phyloP scores from a whole-genome alignment of 2,113 vertebrate genomes.

The Amia ocellicauda region DNA sequence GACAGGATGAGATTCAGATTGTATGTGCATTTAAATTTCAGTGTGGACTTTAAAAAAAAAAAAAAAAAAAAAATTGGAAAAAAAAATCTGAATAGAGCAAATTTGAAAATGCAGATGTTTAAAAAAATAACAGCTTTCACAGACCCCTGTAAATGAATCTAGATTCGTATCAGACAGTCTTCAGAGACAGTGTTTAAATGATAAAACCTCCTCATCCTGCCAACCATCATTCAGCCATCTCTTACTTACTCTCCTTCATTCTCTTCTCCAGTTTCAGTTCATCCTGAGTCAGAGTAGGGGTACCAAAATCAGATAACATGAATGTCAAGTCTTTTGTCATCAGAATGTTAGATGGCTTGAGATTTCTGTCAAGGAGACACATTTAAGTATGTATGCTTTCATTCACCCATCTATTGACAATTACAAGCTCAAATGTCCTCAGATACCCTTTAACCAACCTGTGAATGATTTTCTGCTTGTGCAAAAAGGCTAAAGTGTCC shows the following conservation, averaged over 20 bases:
- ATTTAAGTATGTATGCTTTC: background rate
- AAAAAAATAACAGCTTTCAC: no score
- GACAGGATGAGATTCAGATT: no score
- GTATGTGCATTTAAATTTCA: no score
- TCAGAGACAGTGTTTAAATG: no score
- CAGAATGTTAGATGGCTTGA: slow-evolving; percentile 74
- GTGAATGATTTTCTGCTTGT: slow-evolving; percentile 58
- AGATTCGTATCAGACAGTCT: no score
- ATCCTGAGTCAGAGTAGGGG: slow-evolving; percentile 54
- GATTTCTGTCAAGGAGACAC: slow-evolving; percentile 56
- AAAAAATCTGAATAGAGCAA: no score
- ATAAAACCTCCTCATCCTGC: no score
- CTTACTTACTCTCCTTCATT: slow-evolving; percentile 53
- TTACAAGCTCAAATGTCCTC: background rate
- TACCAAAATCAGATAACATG: slow-evolving; percentile 61
- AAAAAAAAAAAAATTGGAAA: slow-evolving; percentile 2
- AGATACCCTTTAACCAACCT: slow-evolving; percentile 45
- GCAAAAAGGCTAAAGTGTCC: slow-evolving; percentile 64
- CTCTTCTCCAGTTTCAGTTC: slow-evolving; percentile 59
- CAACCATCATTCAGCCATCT: no score
- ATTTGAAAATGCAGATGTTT: no score
- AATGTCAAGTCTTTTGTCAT: slow-evolving; percentile 46
- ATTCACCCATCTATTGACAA: no score
- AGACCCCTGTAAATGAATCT: no score
- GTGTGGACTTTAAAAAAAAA: no score